Percentiles rank a stretch among this genome's conserved stretches.
Evolutionary conservation across 2,113 vertebrate genomes (phyloP).

Genomic region (Rhynchopsitta pachyrhyncha): DNA sequence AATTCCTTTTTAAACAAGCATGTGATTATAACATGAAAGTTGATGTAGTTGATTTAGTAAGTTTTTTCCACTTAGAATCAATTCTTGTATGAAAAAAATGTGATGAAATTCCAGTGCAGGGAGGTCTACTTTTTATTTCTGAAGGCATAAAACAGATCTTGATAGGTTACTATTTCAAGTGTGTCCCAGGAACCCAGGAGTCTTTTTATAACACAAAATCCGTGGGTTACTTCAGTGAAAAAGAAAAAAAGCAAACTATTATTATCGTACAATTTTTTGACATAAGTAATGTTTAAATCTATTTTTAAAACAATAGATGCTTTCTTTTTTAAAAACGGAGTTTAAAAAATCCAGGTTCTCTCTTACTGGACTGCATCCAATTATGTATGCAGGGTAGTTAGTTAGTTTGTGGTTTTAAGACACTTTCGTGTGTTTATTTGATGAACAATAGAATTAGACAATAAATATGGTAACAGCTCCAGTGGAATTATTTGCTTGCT

Average conservation of each 20-base stretch:
- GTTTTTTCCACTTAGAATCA: background rate
- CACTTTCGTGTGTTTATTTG: background rate
- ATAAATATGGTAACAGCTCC: background rate
- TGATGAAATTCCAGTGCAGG: background rate
- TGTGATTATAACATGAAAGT: background rate
- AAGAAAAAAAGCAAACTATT: background rate
- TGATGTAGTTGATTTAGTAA: background rate
- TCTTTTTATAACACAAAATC: conserved; percentile 7
- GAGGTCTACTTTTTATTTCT: conserved; percentile 1
- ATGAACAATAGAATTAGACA: background rate
- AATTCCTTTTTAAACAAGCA: background rate
- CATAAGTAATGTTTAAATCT: background rate
- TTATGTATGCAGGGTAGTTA: background rate
- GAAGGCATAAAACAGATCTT: background rate
- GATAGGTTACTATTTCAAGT: conserved; percentile 27
- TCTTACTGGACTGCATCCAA: background rate
- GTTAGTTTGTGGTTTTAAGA: background rate
- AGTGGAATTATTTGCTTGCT: background rate
- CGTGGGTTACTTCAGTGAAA: background rate
- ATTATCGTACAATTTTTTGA: background rate
- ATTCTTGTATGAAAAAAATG: background rate
- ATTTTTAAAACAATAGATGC: background rate
- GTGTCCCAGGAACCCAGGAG: background rate
- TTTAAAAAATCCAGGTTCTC: background rate
- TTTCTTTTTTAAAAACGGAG: background rate